Base-by-base conservation (phyloP, 1,140 invertebrate genomes). In the Lasioglossum albipes region DNA sequence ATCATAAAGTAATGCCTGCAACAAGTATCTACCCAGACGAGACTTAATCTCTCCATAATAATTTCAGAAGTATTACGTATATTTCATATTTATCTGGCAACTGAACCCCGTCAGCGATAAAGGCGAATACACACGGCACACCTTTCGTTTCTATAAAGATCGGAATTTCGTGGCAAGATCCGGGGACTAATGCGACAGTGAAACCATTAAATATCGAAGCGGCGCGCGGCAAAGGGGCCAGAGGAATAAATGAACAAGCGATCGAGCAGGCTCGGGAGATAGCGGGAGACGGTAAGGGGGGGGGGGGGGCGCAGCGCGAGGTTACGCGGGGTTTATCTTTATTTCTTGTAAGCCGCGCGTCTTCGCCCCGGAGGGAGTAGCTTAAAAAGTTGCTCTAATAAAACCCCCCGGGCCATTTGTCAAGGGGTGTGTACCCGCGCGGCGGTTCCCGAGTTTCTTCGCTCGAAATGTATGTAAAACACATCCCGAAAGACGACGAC, bases 401-500 rank as follows among this genome's bases (percentile, higher is more conserved):
- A 93, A 93, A 93, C 87, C 84, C 65, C 83, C 82, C 36, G 87
- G 74, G 87, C 90, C 91, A 93, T 93, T 93, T 92, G 90, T 93
- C 92, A 93, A 90, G 84, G 79, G 87, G 85, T 75, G 84, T 22
- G 84, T 27, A 72, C 27, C 64, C 68, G 79, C 68, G 79, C 81
- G 75, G 61, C 68, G 84, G 75, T 75, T 75, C 52, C 16, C 52
- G 16, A 4, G 86, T 81, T 36, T 36, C 36, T 36, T 36, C 36
- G 36, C 82, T 83, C 84, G 86, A 91, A 93, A 87, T 84, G 90
- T 92, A 93, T 93, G 93, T 93, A 93, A 93, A 93, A 92, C 90
- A 91, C 88, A 92, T 90, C 85, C 67, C 83, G 78, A 49, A n/a
- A 2, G 57, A 66, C 82, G 79, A 73, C 79, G 82, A 84, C 84